Conservation (phyloP, 2,113 vertebrate genomes). For the Gyps fulvus region DNA sequence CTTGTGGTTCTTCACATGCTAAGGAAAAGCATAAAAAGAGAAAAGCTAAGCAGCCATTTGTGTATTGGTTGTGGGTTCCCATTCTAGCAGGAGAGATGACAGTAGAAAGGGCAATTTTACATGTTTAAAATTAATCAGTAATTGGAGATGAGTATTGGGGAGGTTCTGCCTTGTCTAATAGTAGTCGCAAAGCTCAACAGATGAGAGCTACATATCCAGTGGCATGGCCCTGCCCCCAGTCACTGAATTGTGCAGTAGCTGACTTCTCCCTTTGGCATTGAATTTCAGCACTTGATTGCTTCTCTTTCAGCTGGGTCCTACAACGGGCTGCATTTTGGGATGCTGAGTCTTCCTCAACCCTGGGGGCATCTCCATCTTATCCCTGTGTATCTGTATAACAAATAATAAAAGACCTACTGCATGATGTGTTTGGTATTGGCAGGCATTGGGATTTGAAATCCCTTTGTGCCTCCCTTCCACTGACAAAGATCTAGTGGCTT, state of each 20-base stretch:
- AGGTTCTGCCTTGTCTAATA: neutral
- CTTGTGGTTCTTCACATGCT: neutral
- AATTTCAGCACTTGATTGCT: fast-evolving
- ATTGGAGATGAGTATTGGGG: neutral
- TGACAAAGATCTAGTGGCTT: neutral
- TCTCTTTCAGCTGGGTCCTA: neutral
- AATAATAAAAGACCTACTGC: neutral
- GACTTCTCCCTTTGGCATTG: fast-evolving
- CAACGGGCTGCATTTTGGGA: neutral
- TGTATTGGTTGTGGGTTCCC: neutral
- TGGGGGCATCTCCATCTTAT: neutral
- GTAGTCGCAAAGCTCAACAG: neutral
- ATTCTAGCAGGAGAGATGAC: neutral
- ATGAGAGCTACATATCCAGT: fast-evolving
- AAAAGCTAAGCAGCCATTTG: neutral
- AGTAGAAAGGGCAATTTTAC: neutral
- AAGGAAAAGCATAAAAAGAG: neutral
- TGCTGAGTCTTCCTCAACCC: neutral
- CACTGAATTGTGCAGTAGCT: too few species aligned
- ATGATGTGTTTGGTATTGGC: neutral
- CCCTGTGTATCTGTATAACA: neutral
- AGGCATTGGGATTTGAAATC: neutral
- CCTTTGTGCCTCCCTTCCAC: neutral
- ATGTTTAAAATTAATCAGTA: neutral
- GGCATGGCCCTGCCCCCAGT: neutral